Percentiles rank a stretch among this genome's conserved stretches.
These are phyloP conservation scores for Myrmecophaga tridactyla DNA, from an alignment of 2,113 vertebrate genomes.

Conservation along the genomic window DNA sequence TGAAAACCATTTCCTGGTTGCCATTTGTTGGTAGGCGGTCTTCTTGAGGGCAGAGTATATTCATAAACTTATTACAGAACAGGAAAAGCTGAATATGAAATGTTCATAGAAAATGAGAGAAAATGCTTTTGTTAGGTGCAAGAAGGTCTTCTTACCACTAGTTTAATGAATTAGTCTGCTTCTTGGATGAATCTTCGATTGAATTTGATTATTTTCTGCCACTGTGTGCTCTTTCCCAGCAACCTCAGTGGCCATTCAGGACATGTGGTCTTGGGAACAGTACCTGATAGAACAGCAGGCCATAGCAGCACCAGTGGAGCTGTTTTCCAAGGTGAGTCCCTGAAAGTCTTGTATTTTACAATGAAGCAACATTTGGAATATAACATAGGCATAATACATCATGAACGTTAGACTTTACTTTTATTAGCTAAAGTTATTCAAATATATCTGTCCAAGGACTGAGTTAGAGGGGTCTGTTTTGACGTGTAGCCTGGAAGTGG, in stretches of 20 bases:
- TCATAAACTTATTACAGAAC: neutral
- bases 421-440: neutral
- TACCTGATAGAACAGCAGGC: constrained; percentile 48
- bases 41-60: neutral
- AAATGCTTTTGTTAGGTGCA: neutral
- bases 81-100: neutral
- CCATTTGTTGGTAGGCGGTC: neutral
- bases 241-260: neutral
- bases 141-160: neutral
- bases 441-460: neutral
- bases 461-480: neutral
- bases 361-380: neutral
- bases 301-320: neutral
- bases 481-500: neutral
- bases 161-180: neutral
- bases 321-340: constrained; percentile 65
- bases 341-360: neutral
- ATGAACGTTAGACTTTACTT: neutral
- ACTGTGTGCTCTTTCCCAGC: constrained; percentile 5
- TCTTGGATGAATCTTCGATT: neutral
- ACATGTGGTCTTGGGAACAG: constrained; percentile 36
- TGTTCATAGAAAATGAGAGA: neutral
- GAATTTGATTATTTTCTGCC: neutral
- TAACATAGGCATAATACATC: neutral
- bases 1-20: neutral